Conservation (phyloP, 2,888 invertebrate genomes). For the Adelognathus sp. region DNA sequence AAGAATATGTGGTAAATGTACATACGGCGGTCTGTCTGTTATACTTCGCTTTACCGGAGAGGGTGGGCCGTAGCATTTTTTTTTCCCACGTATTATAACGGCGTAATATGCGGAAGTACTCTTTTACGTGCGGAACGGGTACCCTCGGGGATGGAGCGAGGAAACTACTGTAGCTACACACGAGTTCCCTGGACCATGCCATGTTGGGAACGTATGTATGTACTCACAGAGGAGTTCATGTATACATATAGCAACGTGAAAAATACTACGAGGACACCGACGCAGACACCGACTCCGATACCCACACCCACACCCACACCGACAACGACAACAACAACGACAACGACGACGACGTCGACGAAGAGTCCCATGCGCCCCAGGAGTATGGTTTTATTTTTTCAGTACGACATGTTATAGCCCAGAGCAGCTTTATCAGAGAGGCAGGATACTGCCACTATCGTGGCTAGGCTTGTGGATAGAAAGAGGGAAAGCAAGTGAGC, state of each 20-base stretch:
- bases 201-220: constrained; percentile 5
- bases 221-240: neutral
- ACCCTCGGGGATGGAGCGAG: constrained; percentile 51
- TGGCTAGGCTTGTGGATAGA: constrained; percentile 5
- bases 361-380: constrained; percentile 42
- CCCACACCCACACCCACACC: too few species aligned
- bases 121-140: constrained; percentile 52
- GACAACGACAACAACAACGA: constrained; percentile 1
- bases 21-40: constrained; percentile 14
- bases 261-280: neutral
- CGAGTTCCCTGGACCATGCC: constrained; percentile 23
- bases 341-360: constrained; percentile 39
- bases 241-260: constrained; percentile 1
- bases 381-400: constrained; percentile 53
- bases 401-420: constrained; percentile 51
- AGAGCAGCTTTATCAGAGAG: constrained; percentile 54
- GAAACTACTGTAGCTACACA: constrained; percentile 7
- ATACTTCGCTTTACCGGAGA: constrained; percentile 30
- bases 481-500: constrained; percentile 19
- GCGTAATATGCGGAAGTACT: constrained; percentile 55
- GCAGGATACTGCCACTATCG: constrained; percentile 22
- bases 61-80: constrained; percentile 44
- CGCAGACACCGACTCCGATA: constrained; percentile 28
- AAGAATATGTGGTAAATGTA: neutral
- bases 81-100: constrained; percentile 51